Evolutionary conservation across 2,113 vertebrate genomes (phyloP), one percentile per base, ranked within the genome.

Genomic region (Nyctibius bracteatus): DNA sequence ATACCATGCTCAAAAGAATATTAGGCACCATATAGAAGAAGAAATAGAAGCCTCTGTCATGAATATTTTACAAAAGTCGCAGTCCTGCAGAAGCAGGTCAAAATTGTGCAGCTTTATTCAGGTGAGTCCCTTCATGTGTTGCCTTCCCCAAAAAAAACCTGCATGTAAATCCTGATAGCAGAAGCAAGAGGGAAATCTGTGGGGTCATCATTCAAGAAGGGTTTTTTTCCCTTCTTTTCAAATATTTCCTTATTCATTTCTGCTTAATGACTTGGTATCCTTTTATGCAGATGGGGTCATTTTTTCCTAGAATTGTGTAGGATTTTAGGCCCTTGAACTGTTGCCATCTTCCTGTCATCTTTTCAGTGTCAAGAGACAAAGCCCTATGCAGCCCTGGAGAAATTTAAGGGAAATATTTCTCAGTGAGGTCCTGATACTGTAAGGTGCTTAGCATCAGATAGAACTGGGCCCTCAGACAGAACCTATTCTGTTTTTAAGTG

Each of bases 401-500:
- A 93, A 81, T 92, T 68, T 81, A 92, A 91, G 86, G 77, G 74
- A 72, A 89, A 13, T 86, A 89, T 94, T 95, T 86, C 92, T 85
- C 86, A 24, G 54, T 1, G 2, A 90, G 78, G 91, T 93, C 92
- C 83, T 85, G 88, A 65, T 65, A 86, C 92, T 70, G 10, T 96
- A 96, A 96, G 95, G 86, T 93, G 95, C 96, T 96, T 97, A 96
- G 10, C 83, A 96, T 92, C 96, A 94, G 94, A 94, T 85, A 89
- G 95, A 51, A 82, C 58, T 20, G 81, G 91, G 91, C 73, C 86
- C 81, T 91, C 81, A 94, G 95, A 94, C 78, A 94, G 94, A 92
- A 81, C 88, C 94, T 86, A 93, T 96, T 97, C 86, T 96, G 92
- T 30, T 95, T 94, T 81, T 72, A 87, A 97, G 89, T 94, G 94